A percentile compares a stretch with the other conserved stretches of the same genome.
Conservation (phyloP, 2,113 vertebrate species). For the Arothron firmamentum region DNA sequence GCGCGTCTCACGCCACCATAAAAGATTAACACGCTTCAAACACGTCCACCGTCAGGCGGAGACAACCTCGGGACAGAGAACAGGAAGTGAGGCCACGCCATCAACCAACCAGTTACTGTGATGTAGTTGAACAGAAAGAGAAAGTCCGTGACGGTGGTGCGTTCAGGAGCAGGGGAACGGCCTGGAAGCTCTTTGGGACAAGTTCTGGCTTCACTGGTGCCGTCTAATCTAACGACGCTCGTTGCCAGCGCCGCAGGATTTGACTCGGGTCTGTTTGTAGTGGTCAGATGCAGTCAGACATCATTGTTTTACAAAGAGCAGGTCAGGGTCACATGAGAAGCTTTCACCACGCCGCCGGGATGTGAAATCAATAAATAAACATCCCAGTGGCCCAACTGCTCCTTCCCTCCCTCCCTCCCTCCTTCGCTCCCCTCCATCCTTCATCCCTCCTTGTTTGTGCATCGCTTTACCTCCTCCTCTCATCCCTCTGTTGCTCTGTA, state of each 20-base stretch:
- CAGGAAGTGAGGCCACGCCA: too few relatives aligned
- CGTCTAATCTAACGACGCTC: background rate
- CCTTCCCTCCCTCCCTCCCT: background rate
- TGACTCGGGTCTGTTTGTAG: conserved; percentile 31
- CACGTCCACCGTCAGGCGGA: background rate
- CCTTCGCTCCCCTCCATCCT: background rate
- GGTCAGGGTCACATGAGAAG: conserved; percentile 53
- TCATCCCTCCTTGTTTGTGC: conserved; percentile 1
- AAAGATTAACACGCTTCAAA: background rate
- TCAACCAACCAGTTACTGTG: too few relatives aligned
- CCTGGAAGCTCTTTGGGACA: too few relatives aligned
- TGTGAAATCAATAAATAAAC: conserved; percentile 53
- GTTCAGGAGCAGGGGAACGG: too few relatives aligned
- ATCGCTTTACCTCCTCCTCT: conserved; percentile 4
- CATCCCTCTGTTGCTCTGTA: background rate
- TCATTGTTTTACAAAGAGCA: conserved; percentile 48
- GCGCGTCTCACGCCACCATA: background rate
- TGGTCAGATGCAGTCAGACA: conserved; percentile 16
- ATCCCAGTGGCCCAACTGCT: conserved; percentile 25
- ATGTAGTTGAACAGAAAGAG: too few relatives aligned
- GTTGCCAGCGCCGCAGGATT: conserved; percentile 1
- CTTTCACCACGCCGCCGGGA: conserved; percentile 36
- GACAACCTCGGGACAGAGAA: too few relatives aligned
- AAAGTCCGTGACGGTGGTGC: too few relatives aligned
- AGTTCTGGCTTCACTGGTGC: too few relatives aligned